These are phyloP conservation scores for Tautogolabrus adspersus DNA, from an alignment of 2,113 vertebrate species.

Conservation along the genomic window DNA sequence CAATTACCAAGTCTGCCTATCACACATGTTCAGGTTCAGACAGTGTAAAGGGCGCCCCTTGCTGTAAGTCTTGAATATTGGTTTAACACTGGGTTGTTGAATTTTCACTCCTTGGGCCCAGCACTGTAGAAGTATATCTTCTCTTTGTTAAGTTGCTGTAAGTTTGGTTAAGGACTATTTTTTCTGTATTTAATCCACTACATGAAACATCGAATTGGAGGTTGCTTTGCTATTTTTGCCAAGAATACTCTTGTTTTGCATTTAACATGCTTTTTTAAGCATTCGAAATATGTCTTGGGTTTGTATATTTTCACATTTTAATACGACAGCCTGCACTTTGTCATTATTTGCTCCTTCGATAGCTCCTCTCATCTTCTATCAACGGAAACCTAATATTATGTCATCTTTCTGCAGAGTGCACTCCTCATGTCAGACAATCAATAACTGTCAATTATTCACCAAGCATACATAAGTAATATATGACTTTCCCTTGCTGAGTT, in stretches of 20 bases:
- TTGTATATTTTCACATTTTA: conserved; percentile 9
- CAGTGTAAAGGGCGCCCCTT: not conserved
- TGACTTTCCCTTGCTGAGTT: conserved; percentile 8
- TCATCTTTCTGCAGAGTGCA: conserved; percentile 18
- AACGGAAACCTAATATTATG: conserved; percentile 39
- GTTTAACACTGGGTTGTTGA: not conserved
- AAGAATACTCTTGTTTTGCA: not conserved
- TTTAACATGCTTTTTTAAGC: not conserved
- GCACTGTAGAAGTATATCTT: not conserved
- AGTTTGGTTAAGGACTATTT: too few relatives aligned
- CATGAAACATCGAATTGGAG: not conserved
- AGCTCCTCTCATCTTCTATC: conserved; percentile 18
- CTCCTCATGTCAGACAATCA: conserved; percentile 26
- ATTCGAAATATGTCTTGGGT: conserved; percentile 2
- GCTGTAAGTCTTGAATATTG: not conserved
- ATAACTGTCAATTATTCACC: conserved; percentile 32
- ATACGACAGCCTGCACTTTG: conserved; percentile 9
- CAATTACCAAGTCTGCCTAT: not conserved
- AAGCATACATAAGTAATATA: conserved; percentile 19
- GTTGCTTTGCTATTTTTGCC: not conserved
- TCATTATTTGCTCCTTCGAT: not conserved
- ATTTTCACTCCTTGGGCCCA: not conserved
- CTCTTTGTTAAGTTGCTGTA: too few relatives aligned
- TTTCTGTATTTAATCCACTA: too few relatives aligned
- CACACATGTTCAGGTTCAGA: not conserved